These are phyloP conservation scores for Zygaena filipendulae DNA, from an alignment of 2,888 invertebrate species.

Conservation along the genomic window DNA sequence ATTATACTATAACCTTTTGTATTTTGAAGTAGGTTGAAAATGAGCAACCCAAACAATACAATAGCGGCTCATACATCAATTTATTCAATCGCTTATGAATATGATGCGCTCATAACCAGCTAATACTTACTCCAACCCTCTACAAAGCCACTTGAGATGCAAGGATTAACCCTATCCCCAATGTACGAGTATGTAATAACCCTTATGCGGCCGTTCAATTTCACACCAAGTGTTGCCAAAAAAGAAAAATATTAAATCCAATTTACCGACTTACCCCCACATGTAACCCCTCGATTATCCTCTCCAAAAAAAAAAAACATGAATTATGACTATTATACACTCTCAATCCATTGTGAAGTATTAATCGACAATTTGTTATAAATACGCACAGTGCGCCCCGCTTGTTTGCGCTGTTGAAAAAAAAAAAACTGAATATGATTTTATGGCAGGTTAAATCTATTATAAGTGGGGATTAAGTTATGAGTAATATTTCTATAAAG, in stretches of 20 bases:
- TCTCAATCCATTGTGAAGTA: conserved; percentile 48
- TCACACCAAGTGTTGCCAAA: conserved; percentile 60
- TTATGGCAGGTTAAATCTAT: conserved; percentile 67
- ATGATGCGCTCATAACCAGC: no score
- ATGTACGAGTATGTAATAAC: conserved; percentile 24
- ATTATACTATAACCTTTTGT: no score
- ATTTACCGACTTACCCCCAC: conserved; percentile 50
- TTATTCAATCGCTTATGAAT: no score
- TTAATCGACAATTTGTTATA: conserved; percentile 51
- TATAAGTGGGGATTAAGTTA: conserved; percentile 63
- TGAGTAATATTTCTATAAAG: conserved; percentile 63
- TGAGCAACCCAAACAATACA: no score
- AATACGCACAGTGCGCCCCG: conserved; percentile 48
- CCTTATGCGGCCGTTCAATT: conserved; percentile 60
- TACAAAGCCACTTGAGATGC: conserved; percentile 28
- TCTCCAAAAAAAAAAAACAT: conserved; percentile 47
- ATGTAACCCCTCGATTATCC: conserved; percentile 51
- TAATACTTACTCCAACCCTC: no score
- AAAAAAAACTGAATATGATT: conserved; percentile 59
- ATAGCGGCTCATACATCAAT: no score
- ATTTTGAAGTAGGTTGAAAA: no score
- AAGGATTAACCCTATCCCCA: conserved; percentile 48
- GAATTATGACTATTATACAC: conserved; percentile 63
- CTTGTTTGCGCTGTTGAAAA: conserved; percentile 44
- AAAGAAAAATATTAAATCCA: conserved; percentile 66